Percentiles rank a stretch among this genome's conserved stretches.
phyloP scores from a whole-genome alignment of 2,888 invertebrate species.

The Drosophila kambysellisi region DNA sequence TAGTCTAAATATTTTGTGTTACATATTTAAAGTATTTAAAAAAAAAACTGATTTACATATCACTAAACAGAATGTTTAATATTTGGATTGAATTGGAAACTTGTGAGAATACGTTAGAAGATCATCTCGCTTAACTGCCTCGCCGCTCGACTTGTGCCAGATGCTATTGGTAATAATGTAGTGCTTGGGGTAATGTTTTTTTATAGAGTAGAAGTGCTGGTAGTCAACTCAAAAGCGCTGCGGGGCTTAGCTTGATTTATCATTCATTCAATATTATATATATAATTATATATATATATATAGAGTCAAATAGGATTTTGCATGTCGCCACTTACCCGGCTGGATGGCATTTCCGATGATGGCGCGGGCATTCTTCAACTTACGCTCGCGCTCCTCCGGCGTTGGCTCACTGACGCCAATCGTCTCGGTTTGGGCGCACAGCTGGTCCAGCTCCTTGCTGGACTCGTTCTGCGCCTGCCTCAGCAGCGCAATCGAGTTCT shows the following conservation, averaged over 20 bases:
- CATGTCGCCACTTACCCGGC: conserved; percentile 83
- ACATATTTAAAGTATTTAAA: not conserved
- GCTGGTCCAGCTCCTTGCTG: conserved; percentile 84
- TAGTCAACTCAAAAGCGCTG: conserved; percentile 77
- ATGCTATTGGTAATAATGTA: conserved; percentile 31
- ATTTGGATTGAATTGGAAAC: not conserved
- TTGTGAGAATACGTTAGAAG: no score
- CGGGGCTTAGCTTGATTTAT: conserved; percentile 70
- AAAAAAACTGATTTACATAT: not conserved
- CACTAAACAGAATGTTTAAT: not conserved
- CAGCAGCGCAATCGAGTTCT: conserved; percentile 88
- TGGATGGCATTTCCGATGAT: conserved; percentile 90
- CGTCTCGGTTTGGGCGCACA: conserved; percentile 84
- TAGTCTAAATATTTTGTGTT: not conserved
- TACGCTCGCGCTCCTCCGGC: conserved; percentile 85
- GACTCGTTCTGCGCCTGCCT: conserved; percentile 86
- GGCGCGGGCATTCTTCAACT: conserved; percentile 89
- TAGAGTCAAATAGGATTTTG: conserved; percentile 16
- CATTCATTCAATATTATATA: conserved; percentile 3
- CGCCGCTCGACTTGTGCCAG: conserved; percentile 44
- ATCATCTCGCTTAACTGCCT: conserved; percentile 25
- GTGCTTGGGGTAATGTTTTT: conserved; percentile 35
- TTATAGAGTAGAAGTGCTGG: conserved; percentile 56
- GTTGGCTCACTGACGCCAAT: conserved; percentile 80
- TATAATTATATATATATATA: not conserved